Percentiles rank a stretch among this genome's conserved stretches.
Conservation (phyloP, 2,113 vertebrate species). For the Oriolus oriolus region DNA sequence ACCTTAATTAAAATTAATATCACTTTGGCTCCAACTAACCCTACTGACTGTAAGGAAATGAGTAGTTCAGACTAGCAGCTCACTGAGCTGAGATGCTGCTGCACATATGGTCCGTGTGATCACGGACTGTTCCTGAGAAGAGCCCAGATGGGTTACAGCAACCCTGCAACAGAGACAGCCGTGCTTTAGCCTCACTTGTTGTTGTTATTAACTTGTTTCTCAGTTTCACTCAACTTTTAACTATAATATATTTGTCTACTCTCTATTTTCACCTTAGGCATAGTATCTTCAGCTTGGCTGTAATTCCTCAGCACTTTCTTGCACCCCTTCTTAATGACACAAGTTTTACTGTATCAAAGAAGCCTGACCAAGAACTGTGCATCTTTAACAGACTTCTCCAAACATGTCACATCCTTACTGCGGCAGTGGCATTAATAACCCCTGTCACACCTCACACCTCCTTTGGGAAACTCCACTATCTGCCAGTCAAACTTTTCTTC, state of each 20-base stretch:
- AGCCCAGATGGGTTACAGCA: constrained; percentile 6
- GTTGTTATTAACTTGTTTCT: background rate
- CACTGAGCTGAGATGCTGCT: background rate
- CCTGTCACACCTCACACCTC: background rate
- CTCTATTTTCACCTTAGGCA: background rate
- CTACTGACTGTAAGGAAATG: background rate
- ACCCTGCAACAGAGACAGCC: background rate
- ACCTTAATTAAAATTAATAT: constrained; percentile 51
- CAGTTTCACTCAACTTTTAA: background rate
- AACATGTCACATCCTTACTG: background rate
- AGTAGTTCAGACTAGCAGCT: background rate
- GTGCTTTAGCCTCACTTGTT: background rate
- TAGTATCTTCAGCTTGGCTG: background rate
- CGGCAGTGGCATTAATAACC: background rate
- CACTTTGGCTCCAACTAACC: background rate
- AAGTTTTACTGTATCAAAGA: background rate
- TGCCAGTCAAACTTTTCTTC: background rate
- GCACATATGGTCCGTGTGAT: constrained; percentile 16
- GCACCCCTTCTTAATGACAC: background rate
- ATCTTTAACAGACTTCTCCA: background rate
- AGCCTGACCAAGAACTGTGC: background rate
- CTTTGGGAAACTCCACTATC: background rate
- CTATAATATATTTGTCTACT: background rate
- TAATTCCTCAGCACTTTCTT: background rate
- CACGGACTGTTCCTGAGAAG: constrained; percentile 5